These are phyloP conservation scores for Aethes cnicana DNA, from an alignment of 2,888 invertebrate species.

Conservation along the genomic window DNA sequence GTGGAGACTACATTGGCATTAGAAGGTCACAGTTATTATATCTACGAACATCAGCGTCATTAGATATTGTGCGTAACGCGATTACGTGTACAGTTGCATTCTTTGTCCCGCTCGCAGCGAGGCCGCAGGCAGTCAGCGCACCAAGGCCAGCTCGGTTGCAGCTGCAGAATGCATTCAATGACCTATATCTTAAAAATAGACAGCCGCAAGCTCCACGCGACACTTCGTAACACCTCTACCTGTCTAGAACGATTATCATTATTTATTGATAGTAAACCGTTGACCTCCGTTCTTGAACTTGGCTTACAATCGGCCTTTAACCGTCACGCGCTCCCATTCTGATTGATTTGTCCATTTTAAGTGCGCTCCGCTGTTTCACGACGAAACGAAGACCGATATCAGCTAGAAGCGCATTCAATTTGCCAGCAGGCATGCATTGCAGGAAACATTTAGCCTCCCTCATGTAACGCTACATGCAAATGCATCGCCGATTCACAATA, in stretches of 20 bases:
- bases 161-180: constrained; percentile 24
- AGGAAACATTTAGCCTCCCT: constrained; percentile 12
- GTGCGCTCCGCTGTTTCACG: background rate
- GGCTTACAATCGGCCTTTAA: background rate
- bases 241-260: constrained; percentile 26
- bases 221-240: constrained; percentile 2
- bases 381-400: background rate
- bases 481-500: constrained; percentile 30
- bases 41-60: background rate
- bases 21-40: no score
- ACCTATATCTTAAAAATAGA: constrained; percentile 24
- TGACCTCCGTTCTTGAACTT: constrained; percentile 26
- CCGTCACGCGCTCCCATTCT: background rate
- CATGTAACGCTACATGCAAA: constrained; percentile 18
- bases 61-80: constrained; percentile 8
- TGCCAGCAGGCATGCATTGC: background rate
- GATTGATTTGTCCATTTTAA: background rate
- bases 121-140: constrained; percentile 22
- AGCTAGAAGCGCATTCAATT: background rate
- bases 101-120: constrained; percentile 27
- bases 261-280: constrained; percentile 19
- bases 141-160: constrained; percentile 22
- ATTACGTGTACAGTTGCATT: constrained; percentile 29
- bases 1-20: no score
- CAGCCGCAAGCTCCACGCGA: background rate